These are phyloP conservation scores for Hyperopisus bebe DNA, from an alignment of 2,113 vertebrate genomes.

Conservation along the genomic window DNA sequence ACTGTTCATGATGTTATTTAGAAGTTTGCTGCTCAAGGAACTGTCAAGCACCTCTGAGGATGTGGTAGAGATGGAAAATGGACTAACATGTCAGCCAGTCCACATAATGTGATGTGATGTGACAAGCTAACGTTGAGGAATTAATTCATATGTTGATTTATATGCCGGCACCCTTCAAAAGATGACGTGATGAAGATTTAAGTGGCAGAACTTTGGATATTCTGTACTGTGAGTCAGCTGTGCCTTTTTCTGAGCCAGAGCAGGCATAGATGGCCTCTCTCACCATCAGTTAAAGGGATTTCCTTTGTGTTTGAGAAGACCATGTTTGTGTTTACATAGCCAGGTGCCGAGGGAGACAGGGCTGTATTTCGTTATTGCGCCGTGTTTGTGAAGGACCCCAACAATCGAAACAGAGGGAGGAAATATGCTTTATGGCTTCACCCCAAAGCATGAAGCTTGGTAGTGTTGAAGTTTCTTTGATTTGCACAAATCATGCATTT, in stretches of 20 bases:
- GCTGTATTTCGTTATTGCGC: not conserved
- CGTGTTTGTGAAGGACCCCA: not conserved
- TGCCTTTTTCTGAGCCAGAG: not conserved
- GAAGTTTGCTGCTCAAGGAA: not conserved
- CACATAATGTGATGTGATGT: not conserved
- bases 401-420: not conserved
- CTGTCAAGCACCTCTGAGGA: not conserved
- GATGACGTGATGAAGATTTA: not conserved
- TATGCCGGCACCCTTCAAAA: not conserved
- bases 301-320: not conserved
- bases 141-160: not conserved
- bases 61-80: not conserved
- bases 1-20: not conserved
- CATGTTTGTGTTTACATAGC: not conserved
- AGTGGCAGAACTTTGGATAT: not conserved
- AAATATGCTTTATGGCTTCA: not conserved
- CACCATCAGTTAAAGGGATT: not conserved
- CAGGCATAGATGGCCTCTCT: not conserved
- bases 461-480: not conserved
- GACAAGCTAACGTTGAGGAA: not conserved
- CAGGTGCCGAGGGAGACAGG: not conserved
- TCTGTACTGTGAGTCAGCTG: not conserved
- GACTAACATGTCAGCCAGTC: not conserved
- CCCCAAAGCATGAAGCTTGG: not conserved
- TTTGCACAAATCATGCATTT: slow-evolving; percentile 15